These are phyloP conservation scores for Danaus melanippus DNA, from an alignment of 1,140 invertebrate species.

Conservation along the genomic window DNA sequence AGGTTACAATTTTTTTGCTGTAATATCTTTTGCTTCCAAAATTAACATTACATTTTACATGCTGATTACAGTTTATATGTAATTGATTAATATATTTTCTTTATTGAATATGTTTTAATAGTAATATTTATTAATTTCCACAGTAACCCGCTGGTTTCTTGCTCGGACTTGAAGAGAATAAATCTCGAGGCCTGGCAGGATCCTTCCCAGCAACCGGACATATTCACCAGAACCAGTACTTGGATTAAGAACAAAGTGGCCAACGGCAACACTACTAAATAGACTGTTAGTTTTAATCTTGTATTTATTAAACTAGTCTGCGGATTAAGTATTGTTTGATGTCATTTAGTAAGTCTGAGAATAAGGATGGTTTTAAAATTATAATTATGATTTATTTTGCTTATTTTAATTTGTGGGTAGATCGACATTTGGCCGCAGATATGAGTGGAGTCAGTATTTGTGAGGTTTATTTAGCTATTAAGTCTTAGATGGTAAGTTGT, in stretches of 20 bases:
- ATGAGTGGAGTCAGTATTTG: too few relatives aligned
- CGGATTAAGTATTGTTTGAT: conserved; percentile 10
- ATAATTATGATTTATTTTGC: background rate
- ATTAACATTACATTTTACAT: too few relatives aligned
- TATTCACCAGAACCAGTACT: conserved; percentile 61
- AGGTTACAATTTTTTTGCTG: too few relatives aligned
- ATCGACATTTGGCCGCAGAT: conserved; percentile 4
- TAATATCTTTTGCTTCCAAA: too few relatives aligned
- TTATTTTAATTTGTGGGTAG: background rate
- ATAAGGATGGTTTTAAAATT: background rate
- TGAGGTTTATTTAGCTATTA: too few relatives aligned
- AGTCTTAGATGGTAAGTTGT: too few relatives aligned
- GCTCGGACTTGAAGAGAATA: conserved; percentile 56
- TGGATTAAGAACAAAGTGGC: conserved; percentile 62
- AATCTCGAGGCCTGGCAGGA: conserved; percentile 66
- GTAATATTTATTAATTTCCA: conserved; percentile 15
- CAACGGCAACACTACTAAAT: conserved; percentile 48
- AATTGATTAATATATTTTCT: background rate
- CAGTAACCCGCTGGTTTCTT: conserved; percentile 58
- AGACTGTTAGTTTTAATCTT: conserved; percentile 24
- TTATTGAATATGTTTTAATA: conserved; percentile 1
- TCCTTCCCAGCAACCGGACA: conserved; percentile 49
- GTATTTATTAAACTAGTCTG: conserved; percentile 11
- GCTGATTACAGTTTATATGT: background rate
- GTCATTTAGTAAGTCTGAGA: background rate